Conservation (phyloP, 2,113 vertebrate species). For the Odocoileus virginianus region DNA sequence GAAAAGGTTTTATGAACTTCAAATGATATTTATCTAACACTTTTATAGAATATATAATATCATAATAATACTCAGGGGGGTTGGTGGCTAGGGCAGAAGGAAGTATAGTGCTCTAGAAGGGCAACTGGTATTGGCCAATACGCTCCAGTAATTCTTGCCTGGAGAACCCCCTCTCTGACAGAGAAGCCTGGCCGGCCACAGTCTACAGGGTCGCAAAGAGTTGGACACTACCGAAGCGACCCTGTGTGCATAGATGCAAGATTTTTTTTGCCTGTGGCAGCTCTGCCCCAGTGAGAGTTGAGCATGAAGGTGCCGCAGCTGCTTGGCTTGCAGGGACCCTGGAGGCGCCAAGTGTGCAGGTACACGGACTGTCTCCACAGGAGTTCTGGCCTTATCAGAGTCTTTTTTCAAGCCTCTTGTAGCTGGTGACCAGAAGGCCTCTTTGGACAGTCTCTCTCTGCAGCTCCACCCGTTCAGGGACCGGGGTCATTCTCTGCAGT, state of each 20-base stretch:
- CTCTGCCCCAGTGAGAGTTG: background rate
- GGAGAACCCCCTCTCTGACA: background rate
- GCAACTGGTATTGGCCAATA: background rate
- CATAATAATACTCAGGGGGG: background rate
- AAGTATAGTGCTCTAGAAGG: background rate
- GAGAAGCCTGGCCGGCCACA: background rate
- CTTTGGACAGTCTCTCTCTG: background rate
- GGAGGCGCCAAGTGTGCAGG: no score
- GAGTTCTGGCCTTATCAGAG: background rate
- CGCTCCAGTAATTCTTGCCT: background rate
- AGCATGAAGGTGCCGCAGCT: background rate
- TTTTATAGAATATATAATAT: background rate
- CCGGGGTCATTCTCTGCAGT: background rate
- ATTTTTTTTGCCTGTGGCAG: background rate
- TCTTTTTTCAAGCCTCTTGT: background rate
- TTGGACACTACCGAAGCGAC: accelerated
- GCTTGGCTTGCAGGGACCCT: background rate
- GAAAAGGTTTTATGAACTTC: background rate
- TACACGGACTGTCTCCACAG: background rate
- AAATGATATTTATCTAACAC: background rate
- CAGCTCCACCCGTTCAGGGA: background rate
- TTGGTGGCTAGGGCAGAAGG: background rate
- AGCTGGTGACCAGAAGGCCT: background rate
- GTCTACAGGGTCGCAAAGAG: background rate
- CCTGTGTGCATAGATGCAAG: background rate